Conservation (phyloP, 1,140 invertebrate genomes). For the Diplogasteroides magnus region DNA sequence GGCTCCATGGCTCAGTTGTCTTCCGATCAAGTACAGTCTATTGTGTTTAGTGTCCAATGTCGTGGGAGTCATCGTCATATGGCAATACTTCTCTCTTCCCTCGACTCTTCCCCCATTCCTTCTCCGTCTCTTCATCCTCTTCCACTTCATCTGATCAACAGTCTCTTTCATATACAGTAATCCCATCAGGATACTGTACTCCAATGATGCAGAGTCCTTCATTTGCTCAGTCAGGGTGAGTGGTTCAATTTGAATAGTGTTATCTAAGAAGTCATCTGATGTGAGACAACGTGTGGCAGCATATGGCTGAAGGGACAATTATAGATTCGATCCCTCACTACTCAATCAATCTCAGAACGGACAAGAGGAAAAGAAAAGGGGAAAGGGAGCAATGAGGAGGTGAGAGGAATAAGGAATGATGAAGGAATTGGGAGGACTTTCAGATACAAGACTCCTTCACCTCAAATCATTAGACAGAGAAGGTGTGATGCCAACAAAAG, state of each 20-base stretch:
- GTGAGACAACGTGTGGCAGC: background rate
- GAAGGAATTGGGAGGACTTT: background rate
- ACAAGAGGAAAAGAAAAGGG: background rate
- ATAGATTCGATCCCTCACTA: background rate
- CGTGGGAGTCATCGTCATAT: no score
- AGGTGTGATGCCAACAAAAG: conserved; percentile 58
- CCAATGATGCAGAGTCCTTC: background rate
- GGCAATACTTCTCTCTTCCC: no score
- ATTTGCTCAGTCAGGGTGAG: background rate
- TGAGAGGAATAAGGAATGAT: background rate
- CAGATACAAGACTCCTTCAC: conserved; percentile 37
- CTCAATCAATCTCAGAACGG: background rate
- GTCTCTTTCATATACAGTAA: no score
- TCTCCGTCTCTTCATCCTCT: no score
- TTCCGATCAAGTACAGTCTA: no score
- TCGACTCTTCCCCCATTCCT: no score
- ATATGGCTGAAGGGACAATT: background rate
- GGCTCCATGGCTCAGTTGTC: no score
- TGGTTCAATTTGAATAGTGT: no score
- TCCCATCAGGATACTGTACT: background rate
- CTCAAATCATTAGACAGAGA: conserved; percentile 49
- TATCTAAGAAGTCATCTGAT: no score
- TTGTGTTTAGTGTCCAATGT: no score
- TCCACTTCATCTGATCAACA: no score
- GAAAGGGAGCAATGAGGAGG: background rate